Percentiles rank a stretch among this genome's conserved stretches.
Evolutionary conservation across 2,113 vertebrate genomes (phyloP).

Genomic region (Scolopax mira): DNA sequence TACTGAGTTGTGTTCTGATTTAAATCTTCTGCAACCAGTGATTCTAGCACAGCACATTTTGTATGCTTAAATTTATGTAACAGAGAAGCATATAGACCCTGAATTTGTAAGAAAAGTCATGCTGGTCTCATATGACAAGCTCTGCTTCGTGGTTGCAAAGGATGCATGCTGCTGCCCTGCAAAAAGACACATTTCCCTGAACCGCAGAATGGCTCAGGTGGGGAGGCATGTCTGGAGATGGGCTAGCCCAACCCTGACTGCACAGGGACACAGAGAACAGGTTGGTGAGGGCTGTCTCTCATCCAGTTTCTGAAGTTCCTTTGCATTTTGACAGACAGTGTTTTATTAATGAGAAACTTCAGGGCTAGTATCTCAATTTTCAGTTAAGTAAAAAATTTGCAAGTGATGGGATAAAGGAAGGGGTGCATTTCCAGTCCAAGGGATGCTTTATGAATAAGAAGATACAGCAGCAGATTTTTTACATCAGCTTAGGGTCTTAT

Average conservation of each 20-base stretch:
- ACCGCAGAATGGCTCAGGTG: background rate
- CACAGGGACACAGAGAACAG: background rate
- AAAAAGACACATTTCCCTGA: background rate
- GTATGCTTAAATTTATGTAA: background rate
- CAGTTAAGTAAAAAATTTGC: background rate
- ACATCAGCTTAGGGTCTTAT: background rate
- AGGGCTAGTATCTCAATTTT: background rate
- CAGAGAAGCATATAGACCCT: background rate
- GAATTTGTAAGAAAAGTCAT: background rate
- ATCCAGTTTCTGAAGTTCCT: background rate
- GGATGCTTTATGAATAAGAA: background rate
- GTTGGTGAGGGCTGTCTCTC: background rate
- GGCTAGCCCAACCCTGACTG: background rate
- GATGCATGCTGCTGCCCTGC: background rate
- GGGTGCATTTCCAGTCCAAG: background rate
- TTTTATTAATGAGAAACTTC: background rate
- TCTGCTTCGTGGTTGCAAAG: background rate
- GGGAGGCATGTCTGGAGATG: background rate
- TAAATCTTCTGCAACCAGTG: background rate
- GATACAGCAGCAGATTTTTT: background rate
- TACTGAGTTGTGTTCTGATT: background rate
- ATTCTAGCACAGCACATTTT: background rate
- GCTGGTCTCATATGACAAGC: background rate
- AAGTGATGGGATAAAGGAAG: background rate
- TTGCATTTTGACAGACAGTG: background rate